These are phyloP conservation scores for Ochlodes sylvanus DNA, from an alignment of 2,888 invertebrate genomes.

Conservation along the genomic window DNA sequence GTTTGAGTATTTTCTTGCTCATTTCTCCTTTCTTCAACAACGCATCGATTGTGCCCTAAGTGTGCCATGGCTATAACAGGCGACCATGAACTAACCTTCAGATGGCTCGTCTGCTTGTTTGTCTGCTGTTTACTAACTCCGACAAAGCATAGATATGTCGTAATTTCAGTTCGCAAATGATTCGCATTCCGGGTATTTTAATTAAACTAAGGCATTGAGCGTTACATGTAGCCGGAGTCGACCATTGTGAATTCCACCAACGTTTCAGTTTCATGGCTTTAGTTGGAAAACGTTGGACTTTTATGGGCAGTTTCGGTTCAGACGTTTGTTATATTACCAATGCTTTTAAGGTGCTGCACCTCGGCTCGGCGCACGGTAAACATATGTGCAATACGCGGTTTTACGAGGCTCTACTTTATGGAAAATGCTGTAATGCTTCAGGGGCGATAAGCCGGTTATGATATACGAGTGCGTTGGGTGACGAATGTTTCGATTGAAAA, in stretches of 20 bases:
- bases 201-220: slow-evolving; percentile 81
- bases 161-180: slow-evolving; percentile 46
- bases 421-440: slow-evolving; percentile 73
- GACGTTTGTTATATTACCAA: slow-evolving; percentile 86
- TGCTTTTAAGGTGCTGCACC: slow-evolving; percentile 85
- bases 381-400: slow-evolving; percentile 74
- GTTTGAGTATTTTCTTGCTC: too few relatives aligned
- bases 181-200: slow-evolving; percentile 67
- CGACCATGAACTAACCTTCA: too few relatives aligned
- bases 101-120: too few relatives aligned
- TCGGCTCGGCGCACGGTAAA: slow-evolving; percentile 71
- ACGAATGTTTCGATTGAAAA: slow-evolving; percentile 54
- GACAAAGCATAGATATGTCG: too few relatives aligned
- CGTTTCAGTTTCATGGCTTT: slow-evolving; percentile 84
- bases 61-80: too few relatives aligned
- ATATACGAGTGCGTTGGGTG: slow-evolving; percentile 42
- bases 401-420: slow-evolving; percentile 79
- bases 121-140: too few relatives aligned
- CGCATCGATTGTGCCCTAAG: too few relatives aligned
- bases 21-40: too few relatives aligned
- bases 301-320: slow-evolving; percentile 85
- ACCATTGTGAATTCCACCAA: slow-evolving; percentile 81
- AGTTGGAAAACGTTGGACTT: slow-evolving; percentile 84
- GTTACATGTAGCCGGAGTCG: slow-evolving; percentile 77
- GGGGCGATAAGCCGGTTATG: slow-evolving; percentile 59